Percentiles rank a stretch among this genome's conserved stretches.
phyloP scores from a whole-genome alignment of 2,888 invertebrate species.

The Germaria angustata region DNA sequence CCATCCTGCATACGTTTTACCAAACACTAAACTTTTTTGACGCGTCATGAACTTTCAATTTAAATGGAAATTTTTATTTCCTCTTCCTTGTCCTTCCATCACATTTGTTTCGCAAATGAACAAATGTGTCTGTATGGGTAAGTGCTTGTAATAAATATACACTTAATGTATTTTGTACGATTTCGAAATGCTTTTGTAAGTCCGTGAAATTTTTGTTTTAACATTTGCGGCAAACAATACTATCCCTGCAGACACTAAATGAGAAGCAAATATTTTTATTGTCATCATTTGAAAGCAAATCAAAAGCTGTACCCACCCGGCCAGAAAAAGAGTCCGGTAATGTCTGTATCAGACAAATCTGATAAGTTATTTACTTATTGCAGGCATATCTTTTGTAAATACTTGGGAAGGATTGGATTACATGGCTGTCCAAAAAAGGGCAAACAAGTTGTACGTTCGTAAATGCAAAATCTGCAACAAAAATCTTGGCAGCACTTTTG shows the following conservation, averaged over 20 bases:
- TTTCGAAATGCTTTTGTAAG: constrained; percentile 16
- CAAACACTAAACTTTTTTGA: constrained; percentile 59
- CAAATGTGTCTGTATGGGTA: background rate
- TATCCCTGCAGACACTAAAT: constrained; percentile 12
- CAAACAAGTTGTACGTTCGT: no score
- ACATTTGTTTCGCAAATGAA: background rate
- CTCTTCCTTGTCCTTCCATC: background rate
- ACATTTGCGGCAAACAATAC: background rate
- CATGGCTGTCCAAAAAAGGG: no score
- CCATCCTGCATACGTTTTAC: background rate
- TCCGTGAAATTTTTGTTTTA: background rate
- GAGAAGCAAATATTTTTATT: constrained; percentile 46
- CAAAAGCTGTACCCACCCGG: background rate
- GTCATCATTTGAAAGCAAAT: background rate
- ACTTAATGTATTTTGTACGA: constrained; percentile 30
- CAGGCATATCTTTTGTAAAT: no score
- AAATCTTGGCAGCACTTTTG: no score
- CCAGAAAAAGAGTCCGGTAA: no score
- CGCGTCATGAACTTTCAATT: constrained; percentile 69
- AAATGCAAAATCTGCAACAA: no score
- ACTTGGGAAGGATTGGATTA: no score
- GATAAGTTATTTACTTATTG: no score
- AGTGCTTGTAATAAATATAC: constrained; percentile 12
- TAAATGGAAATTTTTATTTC: constrained; percentile 71
- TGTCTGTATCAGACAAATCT: no score